A percentile compares a stretch with the other conserved stretches of the same genome.
These are phyloP conservation scores for Colistium nudipinnis DNA, from an alignment of 2,113 vertebrate genomes.

Conservation along the genomic window DNA sequence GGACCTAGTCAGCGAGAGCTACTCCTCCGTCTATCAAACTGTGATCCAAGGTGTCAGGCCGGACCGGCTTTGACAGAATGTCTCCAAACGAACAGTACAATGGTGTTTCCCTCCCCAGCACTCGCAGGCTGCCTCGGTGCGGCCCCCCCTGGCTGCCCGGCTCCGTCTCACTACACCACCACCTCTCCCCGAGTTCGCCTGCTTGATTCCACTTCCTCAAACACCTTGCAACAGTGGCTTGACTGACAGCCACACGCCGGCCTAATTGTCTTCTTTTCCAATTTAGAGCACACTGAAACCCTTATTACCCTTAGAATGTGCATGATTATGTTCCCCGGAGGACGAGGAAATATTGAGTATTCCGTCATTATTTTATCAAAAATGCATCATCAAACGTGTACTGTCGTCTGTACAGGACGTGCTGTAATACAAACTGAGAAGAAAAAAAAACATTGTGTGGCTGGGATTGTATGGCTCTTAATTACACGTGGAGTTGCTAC, in stretches of 20 bases:
- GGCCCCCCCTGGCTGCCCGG: slow-evolving; percentile 66
- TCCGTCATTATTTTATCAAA: slow-evolving; percentile 45
- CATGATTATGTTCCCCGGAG: slow-evolving; percentile 32
- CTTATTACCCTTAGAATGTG: slow-evolving; percentile 56
- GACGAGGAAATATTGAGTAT: slow-evolving; percentile 5
- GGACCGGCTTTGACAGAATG: slow-evolving; percentile 79
- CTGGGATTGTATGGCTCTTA: slow-evolving; percentile 37
- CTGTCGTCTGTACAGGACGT: slow-evolving; percentile 4
- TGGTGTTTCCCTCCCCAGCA: slow-evolving; percentile 74
- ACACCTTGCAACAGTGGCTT: slow-evolving; percentile 70
- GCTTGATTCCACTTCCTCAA: slow-evolving; percentile 77
- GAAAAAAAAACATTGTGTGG: slow-evolving; percentile 21
- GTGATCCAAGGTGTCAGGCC: slow-evolving; percentile 80
- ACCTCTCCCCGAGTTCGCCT: slow-evolving; percentile 61
- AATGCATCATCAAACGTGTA: slow-evolving; percentile 30
- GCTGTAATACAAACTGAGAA: too few relatives aligned
- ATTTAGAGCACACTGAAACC: slow-evolving; percentile 57
- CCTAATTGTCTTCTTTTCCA: slow-evolving; percentile 72
- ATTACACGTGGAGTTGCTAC: slow-evolving; percentile 43
- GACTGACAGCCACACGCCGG: slow-evolving; percentile 72
- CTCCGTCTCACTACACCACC: slow-evolving; percentile 72
- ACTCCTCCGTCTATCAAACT: slow-evolving; percentile 82
- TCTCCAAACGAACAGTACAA: slow-evolving; percentile 78
- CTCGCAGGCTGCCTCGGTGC: slow-evolving; percentile 66
- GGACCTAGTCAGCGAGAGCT: slow-evolving; percentile 77